phyloP scores from a whole-genome alignment of 1,140 invertebrate species.

The Hermetia illucens region DNA sequence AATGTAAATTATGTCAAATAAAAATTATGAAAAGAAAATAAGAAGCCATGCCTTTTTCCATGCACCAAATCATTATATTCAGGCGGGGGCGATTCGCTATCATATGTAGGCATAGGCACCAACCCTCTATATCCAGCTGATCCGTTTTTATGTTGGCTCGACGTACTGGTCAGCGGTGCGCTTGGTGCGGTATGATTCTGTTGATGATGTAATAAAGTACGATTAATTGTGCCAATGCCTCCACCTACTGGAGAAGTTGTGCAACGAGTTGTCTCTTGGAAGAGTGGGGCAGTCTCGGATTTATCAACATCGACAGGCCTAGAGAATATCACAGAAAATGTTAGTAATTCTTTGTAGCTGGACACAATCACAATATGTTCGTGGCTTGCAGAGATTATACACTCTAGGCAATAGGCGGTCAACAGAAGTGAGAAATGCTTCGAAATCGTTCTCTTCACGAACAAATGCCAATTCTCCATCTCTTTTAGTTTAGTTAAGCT shows the following conservation, averaged over 20 bases:
- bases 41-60: slow-evolving; percentile 32
- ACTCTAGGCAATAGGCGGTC: too few species aligned
- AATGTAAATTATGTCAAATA: too few species aligned
- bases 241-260: slow-evolving; percentile 26
- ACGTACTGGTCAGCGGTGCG: slow-evolving; percentile 7
- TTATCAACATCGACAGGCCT: slow-evolving; percentile 20
- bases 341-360: too few species aligned
- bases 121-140: slow-evolving; percentile 28
- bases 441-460: too few species aligned
- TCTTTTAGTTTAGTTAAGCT: too few species aligned
- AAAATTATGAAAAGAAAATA: slow-evolving; percentile 7
- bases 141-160: slow-evolving; percentile 13
- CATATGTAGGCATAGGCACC: slow-evolving; percentile 6
- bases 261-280: slow-evolving; percentile 24
- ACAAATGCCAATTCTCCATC: too few species aligned
- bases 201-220: slow-evolving; percentile 28
- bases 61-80: slow-evolving; percentile 31
- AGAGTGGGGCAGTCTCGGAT: slow-evolving; percentile 21
- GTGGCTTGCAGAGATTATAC: too few species aligned
- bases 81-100: slow-evolving; percentile 19
- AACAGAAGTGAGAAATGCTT: too few species aligned
- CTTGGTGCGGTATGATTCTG: slow-evolving; percentile 15
- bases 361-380: too few species aligned
- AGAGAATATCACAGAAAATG: background rate
- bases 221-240: slow-evolving; percentile 26